These are phyloP conservation scores for Oxytorus armatus DNA, from an alignment of 2,888 invertebrate species.

Conservation along the genomic window DNA sequence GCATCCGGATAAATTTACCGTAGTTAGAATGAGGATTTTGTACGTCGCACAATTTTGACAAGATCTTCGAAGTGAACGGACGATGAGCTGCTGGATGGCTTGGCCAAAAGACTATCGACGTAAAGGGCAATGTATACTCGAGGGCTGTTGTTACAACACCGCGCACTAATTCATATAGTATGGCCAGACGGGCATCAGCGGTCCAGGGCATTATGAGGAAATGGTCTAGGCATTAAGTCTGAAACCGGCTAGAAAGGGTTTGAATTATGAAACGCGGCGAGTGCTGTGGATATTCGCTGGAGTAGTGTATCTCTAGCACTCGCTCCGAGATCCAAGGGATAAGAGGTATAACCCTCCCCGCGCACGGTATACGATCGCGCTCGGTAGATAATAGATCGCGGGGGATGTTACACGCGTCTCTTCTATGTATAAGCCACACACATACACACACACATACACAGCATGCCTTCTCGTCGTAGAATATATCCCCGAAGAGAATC, in stretches of 20 bases:
- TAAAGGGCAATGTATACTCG: slow-evolving; percentile 25
- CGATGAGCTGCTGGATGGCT: background rate
- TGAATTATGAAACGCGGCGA: slow-evolving; percentile 80
- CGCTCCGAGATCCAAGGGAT: slow-evolving; percentile 55
- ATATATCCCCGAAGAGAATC: slow-evolving; percentile 64
- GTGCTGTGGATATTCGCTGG: slow-evolving; percentile 53
- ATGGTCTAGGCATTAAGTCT: slow-evolving; percentile 70
- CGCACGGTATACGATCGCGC: slow-evolving; percentile 51
- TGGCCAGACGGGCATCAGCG: slow-evolving; percentile 55
- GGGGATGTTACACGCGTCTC: slow-evolving; percentile 48
- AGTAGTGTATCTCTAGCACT: slow-evolving; percentile 36
- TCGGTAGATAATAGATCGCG: slow-evolving; percentile 66
- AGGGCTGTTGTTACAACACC: slow-evolving; percentile 30
- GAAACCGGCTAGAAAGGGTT: slow-evolving; percentile 78
- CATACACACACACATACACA: too few species aligned
- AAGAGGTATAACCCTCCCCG: slow-evolving; percentile 57
- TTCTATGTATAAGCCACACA: slow-evolving; percentile 42
- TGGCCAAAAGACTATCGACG: background rate
- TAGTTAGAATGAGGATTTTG: background rate
- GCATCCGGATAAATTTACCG: background rate
- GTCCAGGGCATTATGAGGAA: slow-evolving; percentile 63
- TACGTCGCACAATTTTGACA: background rate
- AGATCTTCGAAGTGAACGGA: background rate
- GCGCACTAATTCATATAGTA: slow-evolving; percentile 17
- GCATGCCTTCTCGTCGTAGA: slow-evolving; percentile 81